Base-by-base conservation (phyloP, 2,797 vertebrate species). In the Pangasius larnaudii region DNA sequence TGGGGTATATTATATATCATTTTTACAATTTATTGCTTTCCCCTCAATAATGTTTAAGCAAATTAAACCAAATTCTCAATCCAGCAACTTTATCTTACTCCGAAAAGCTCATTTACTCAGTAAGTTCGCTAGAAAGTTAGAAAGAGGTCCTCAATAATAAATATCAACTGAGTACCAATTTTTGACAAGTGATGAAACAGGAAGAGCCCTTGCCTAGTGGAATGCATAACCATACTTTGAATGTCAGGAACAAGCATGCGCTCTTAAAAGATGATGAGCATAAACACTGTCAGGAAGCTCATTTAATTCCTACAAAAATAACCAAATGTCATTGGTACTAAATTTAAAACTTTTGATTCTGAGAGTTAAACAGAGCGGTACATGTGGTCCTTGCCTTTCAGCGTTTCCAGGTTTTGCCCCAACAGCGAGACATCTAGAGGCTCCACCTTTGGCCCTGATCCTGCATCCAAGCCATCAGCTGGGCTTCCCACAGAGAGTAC, bases 331-430 rank as follows among this genome's bases (percentile, higher is more conserved):
- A 49, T 7, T 75, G 5, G 5, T 30, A n/a, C 27, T 19, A 53
- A 30, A 53, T 7, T 46, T 56, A 78, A 80, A 58, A 13, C 19
- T 2, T 22, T 33, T 33, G 16, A 56, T 79, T 56, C 75, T 30
- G n/a, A 78, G 46, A 30, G 14, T 10, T 59, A n/a, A 33, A 36
- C 16, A 0, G 49, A 69, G 39, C 49, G 42, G 18, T 11, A 65
- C 30, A 16, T 87, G 11, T 33, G 58, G 6, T 36, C 24, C 79
- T 91, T 78, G 95, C 96, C 95, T 95, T 91, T 93, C 16, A 84
- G 80, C 75, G 89, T 86, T 91, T 95, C 95, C 84, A 88, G 74
- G 79, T 91, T 80, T 65, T 90, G 91, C 74, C 85, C 94, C 85
- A 91, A 81, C n/a, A 78, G 72, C 59, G 93, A 92, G 33, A 74